These are phyloP conservation scores for Sphyrna mokarran DNA, from an alignment of 2,113 vertebrate genomes.

Conservation along the genomic window DNA sequence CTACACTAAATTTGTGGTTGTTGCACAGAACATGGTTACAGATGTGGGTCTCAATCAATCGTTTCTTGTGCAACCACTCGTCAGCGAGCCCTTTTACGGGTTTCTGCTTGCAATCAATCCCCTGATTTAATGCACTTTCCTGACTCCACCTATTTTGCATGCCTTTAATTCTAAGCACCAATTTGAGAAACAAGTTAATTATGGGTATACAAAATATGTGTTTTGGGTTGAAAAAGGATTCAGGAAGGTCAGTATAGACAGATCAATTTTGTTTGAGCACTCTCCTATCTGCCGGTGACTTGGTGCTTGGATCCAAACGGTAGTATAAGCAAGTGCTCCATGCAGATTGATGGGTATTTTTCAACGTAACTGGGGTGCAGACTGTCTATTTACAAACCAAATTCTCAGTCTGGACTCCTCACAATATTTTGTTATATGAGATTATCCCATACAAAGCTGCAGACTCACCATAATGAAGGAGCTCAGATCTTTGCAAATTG, in stretches of 20 bases:
- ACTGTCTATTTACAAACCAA: not conserved
- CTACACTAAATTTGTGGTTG: not conserved
- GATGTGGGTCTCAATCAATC: not conserved
- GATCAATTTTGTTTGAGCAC: not conserved
- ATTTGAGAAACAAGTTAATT: not conserved
- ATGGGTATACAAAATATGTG: not conserved
- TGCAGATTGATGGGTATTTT: not conserved
- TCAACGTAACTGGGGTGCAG: not conserved
- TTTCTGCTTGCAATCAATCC: not conserved
- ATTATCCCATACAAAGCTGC: not conserved
- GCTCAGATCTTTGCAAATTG: not conserved
- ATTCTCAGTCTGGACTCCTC: not conserved
- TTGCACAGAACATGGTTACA: not conserved
- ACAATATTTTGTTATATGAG: not conserved
- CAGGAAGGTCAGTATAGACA: not conserved
- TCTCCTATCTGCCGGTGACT: not conserved
- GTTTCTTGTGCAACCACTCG: not conserved
- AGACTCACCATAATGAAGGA: not conserved
- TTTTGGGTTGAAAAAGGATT: not conserved
- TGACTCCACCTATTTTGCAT: not conserved
- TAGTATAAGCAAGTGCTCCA: not conserved
- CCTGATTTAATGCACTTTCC: not conserved
- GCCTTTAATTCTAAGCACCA: not conserved
- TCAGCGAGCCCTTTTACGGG: too few relatives aligned
- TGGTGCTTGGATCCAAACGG: not conserved